Conservation (phyloP, 1,140 invertebrate species). For the Euwallacea similis region DNA sequence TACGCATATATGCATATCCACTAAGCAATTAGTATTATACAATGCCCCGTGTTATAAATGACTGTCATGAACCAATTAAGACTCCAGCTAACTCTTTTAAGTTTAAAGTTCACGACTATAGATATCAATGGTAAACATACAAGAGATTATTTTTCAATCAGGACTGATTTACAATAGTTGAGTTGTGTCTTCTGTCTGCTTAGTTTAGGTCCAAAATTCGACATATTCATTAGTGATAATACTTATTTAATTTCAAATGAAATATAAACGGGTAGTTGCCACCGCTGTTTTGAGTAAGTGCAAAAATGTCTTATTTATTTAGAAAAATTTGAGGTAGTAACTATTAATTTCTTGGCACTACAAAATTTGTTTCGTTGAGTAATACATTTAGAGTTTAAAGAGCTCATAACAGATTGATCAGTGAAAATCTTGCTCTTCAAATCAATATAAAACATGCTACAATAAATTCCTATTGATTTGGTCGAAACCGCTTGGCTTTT, state of each 20-base stretch:
- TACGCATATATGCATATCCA: too few relatives aligned
- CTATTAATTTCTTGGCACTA: neutral
- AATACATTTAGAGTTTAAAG: neutral
- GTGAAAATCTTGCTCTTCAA: neutral
- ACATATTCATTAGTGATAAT: too few relatives aligned
- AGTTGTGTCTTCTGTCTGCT: neutral
- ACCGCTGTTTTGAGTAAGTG: slow-evolving; percentile 31
- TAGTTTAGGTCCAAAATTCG: neutral
- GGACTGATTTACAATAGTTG: neutral
- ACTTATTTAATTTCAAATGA: neutral
- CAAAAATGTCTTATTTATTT: too few relatives aligned
- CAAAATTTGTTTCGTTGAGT: neutral
- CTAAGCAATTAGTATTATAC: too few relatives aligned
- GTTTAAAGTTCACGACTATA: neutral
- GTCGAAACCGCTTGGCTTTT: too few relatives aligned
- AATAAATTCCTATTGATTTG: neutral
- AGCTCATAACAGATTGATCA: neutral
- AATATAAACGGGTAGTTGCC: neutral
- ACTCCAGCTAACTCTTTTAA: neutral
- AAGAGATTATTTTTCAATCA: neutral
- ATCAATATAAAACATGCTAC: neutral
- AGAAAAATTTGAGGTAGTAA: too few relatives aligned
- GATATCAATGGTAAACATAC: neutral
- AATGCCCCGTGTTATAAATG: too few relatives aligned
- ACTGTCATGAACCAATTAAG: too few relatives aligned